These are phyloP conservation scores for Grantiella picta DNA, from an alignment of 2,113 vertebrate species.

Conservation along the genomic window DNA sequence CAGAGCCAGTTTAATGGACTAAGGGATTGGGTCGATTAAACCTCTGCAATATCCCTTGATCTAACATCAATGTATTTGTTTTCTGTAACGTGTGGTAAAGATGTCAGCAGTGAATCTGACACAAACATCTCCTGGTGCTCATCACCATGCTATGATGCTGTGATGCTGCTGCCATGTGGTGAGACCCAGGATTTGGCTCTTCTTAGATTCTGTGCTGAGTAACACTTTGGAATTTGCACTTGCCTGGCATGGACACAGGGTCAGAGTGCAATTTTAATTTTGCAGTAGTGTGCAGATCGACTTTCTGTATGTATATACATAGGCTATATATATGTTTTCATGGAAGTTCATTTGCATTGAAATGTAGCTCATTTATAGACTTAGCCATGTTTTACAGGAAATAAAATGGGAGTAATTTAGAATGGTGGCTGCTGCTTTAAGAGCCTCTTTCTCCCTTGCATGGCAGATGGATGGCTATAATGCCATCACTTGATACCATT, in stretches of 20 bases:
- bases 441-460: slow-evolving; percentile 6
- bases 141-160: neutral
- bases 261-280: neutral
- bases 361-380: neutral
- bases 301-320: neutral
- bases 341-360: neutral
- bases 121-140: neutral
- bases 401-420: neutral
- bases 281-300: neutral
- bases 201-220: neutral
- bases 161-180: neutral
- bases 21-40: neutral
- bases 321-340: neutral
- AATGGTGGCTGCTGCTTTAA: slow-evolving; percentile 54
- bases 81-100: neutral
- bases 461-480: slow-evolving; percentile 68
- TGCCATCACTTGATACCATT: slow-evolving; percentile 68
- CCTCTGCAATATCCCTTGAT: neutral
- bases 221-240: neutral
- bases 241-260: neutral
- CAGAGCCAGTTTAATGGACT: neutral
- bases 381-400: neutral
- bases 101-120: neutral
- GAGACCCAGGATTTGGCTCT: neutral
- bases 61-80: neutral